Conservation (phyloP, 2,888 invertebrate species). For the Macrostomum cliftonense region DNA sequence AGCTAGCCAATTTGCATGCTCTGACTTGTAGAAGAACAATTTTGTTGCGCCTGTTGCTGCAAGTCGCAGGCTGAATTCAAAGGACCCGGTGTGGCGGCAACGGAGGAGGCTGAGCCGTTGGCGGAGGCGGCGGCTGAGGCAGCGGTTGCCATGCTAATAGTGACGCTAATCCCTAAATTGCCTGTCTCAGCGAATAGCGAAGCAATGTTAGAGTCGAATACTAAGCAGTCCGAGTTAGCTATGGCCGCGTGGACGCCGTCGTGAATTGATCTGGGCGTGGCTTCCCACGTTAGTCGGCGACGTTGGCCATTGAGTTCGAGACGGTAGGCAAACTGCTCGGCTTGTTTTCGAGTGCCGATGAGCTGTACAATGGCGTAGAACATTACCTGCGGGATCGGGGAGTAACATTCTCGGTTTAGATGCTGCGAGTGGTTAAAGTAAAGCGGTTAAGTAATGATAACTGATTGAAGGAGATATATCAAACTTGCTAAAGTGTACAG, state of each 20-base stretch:
- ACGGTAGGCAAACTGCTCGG: constrained; percentile 80
- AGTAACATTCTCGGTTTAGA: no score
- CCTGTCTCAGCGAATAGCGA: constrained; percentile 97
- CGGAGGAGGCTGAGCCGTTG: no score
- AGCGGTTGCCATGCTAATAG: constrained; percentile 45
- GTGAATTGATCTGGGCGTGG: constrained; percentile 10
- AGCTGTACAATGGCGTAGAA: constrained; percentile 81
- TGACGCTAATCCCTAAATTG: constrained; percentile 95
- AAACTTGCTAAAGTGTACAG: no score
- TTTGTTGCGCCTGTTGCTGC: no score
- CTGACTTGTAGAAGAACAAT: no score
- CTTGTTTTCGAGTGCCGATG: constrained; percentile 93
- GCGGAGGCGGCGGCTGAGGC: no score
- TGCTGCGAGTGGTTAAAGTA: constrained; percentile 57
- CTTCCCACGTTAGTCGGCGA: constrained; percentile 82
- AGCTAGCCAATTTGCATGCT: no score
- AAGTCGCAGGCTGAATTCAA: no score
- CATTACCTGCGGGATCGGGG: constrained; percentile 8
- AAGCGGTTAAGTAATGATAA: no score
- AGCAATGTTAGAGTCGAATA: constrained; percentile 92
- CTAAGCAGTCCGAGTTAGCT: constrained; percentile 87
- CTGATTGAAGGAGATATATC: no score
- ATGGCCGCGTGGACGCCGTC: constrained; percentile 49
- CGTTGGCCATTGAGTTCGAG: constrained; percentile 86
- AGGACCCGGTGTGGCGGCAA: no score